Evolutionary conservation across 2,113 vertebrate species (phyloP).

Genomic region (Ramphastos sulfuratus): DNA sequence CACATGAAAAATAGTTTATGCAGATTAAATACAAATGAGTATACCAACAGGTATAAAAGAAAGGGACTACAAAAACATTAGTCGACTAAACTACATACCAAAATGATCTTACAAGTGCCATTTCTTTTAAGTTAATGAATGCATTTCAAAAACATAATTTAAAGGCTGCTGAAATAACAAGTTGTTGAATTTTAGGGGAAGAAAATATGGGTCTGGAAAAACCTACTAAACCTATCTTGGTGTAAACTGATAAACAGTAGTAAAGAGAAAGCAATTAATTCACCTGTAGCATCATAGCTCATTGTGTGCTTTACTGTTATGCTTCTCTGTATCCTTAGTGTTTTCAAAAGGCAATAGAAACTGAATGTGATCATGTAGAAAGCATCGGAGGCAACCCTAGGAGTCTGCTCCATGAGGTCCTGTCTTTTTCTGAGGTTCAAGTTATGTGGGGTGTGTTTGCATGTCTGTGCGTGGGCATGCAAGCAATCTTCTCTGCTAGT

Average conservation of each 20-base stretch:
- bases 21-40: conserved; percentile 28
- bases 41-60: conserved; percentile 10
- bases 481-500: neutral
- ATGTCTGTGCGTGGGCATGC: fast-evolving
- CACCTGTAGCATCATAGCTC: neutral
- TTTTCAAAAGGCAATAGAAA: neutral
- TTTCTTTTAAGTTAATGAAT: neutral
- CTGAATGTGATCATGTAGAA: neutral
- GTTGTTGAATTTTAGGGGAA: neutral
- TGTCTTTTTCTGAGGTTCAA: neutral
- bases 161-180: neutral
- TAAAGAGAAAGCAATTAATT: neutral
- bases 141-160: neutral
- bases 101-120: neutral
- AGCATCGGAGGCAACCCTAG: neutral
- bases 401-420: neutral
- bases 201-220: neutral
- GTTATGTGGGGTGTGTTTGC: neutral
- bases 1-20: conserved; percentile 68
- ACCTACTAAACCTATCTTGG: neutral
- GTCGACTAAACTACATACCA: neutral
- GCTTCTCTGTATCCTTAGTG: neutral
- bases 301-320: neutral
- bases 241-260: neutral
- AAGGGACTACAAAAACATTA: neutral